phyloP scores from a whole-genome alignment of 2,113 vertebrate genomes.

The Mixornis gularis region DNA sequence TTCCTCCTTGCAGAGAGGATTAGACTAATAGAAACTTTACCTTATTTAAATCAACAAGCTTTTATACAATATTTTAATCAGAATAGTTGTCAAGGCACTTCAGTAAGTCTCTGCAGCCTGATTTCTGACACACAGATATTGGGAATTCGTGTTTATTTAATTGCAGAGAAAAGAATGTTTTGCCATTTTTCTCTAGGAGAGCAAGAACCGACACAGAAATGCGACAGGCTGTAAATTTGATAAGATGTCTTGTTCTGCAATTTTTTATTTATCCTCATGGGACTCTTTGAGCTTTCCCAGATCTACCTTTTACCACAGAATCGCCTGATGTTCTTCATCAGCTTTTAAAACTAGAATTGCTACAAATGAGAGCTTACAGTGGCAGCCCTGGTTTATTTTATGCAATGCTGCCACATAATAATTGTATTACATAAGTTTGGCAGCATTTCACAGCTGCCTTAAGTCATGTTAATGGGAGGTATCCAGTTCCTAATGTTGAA shows the following conservation, averaged over 20 bases:
- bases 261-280: constrained; percentile 6
- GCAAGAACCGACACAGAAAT: neutral
- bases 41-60: neutral
- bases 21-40: neutral
- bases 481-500: constrained; percentile 58
- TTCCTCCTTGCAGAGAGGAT: neutral
- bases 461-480: constrained; percentile 35
- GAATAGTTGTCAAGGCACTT: neutral
- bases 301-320: constrained; percentile 5
- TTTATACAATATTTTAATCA: neutral
- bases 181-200: neutral
- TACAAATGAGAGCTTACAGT: constrained; percentile 39
- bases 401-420: neutral
- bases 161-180: neutral
- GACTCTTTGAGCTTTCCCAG: constrained; percentile 41
- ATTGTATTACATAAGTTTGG: constrained; percentile 33
- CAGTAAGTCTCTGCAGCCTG: neutral
- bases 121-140: neutral
- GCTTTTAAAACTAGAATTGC: constrained; percentile 20
- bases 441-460: constrained; percentile 49
- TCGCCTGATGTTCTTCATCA: constrained; percentile 13
- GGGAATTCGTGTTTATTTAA: neutral
- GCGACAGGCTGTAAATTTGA: neutral
- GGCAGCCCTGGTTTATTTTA: constrained; percentile 43
- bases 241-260: neutral